A percentile compares a stretch with the other conserved stretches of the same genome.
Evolutionary conservation across 1,140 invertebrate species (phyloP).

Genomic region (Bombus confusus): DNA sequence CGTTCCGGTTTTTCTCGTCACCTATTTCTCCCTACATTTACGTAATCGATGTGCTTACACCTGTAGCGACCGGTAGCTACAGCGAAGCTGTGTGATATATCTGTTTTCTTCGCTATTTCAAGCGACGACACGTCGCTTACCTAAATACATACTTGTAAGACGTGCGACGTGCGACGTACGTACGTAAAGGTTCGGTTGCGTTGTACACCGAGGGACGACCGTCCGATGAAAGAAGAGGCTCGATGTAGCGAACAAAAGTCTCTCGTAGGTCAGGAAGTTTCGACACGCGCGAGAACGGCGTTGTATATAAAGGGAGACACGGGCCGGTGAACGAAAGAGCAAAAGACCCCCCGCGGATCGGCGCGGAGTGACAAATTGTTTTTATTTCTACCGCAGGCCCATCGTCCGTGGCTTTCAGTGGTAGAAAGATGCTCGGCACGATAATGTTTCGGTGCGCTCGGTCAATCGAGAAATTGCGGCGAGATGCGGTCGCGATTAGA

Average conservation of each 20-base stretch:
- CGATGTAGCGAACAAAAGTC: constrained; percentile 43
- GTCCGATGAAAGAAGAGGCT: not conserved
- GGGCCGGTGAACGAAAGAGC: constrained; percentile 12
- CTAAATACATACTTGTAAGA: no score
- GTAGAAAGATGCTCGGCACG: constrained; percentile 22
- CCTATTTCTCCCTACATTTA: constrained; percentile 24
- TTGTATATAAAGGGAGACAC: constrained; percentile 6
- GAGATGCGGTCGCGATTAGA: constrained; percentile 18
- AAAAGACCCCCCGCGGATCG: constrained; percentile 40
- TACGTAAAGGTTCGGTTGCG: not conserved
- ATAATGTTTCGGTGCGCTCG: constrained; percentile 31
- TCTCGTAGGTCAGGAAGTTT: constrained; percentile 23
- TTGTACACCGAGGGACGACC: not conserved
- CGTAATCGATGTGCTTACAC: constrained; percentile 9
- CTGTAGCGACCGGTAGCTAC: no score
- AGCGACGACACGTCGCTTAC: no score
- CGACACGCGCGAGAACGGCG: constrained; percentile 50
- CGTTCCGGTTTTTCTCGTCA: not conserved
- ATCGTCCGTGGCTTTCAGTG: not conserved
- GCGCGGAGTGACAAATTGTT: constrained; percentile 62
- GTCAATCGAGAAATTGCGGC: constrained; percentile 4
- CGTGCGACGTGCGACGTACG: not conserved
- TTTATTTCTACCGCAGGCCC: constrained; percentile 33
- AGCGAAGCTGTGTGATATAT: no score
- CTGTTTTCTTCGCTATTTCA: not conserved